These are phyloP conservation scores for Malurus alboscapulatus DNA, from an alignment of 2,113 vertebrate species.

Conservation along the genomic window DNA sequence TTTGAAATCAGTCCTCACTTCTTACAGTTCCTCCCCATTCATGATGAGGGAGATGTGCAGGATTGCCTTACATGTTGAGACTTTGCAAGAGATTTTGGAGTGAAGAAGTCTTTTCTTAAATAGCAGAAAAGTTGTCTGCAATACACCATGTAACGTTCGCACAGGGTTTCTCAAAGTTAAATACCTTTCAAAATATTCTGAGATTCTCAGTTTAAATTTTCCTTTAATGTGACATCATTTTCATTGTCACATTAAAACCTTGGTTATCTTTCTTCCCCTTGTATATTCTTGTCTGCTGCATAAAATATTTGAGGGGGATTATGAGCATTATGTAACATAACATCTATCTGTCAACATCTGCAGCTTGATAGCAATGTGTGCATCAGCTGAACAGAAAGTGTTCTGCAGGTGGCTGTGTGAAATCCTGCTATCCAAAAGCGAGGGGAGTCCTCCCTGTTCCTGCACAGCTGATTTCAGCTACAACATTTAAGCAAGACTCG, in stretches of 20 bases:
- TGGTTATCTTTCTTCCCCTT: accelerated
- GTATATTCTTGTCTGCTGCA: neutral
- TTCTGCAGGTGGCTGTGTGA: neutral
- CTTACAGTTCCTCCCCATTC: neutral
- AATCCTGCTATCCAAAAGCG: neutral
- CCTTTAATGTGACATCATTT: neutral
- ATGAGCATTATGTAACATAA: neutral
- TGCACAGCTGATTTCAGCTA: neutral
- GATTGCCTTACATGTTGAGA: neutral
- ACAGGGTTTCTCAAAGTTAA: neutral
- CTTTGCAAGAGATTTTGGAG: neutral
- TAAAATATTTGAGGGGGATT: accelerated
- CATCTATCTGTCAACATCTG: neutral
- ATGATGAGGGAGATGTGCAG: neutral
- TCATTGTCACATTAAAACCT: neutral
- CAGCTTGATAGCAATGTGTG: neutral
- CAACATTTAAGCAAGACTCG: neutral
- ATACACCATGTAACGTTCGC: neutral
- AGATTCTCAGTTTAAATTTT: neutral
- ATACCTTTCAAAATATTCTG: neutral
- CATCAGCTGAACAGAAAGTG: neutral
- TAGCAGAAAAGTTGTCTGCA: neutral
- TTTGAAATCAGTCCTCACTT: neutral
- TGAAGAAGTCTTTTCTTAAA: neutral
- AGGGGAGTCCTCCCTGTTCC: neutral